Evolutionary conservation across 1,140 invertebrate genomes (phyloP).

Genomic region (Heterodera carotae): DNA sequence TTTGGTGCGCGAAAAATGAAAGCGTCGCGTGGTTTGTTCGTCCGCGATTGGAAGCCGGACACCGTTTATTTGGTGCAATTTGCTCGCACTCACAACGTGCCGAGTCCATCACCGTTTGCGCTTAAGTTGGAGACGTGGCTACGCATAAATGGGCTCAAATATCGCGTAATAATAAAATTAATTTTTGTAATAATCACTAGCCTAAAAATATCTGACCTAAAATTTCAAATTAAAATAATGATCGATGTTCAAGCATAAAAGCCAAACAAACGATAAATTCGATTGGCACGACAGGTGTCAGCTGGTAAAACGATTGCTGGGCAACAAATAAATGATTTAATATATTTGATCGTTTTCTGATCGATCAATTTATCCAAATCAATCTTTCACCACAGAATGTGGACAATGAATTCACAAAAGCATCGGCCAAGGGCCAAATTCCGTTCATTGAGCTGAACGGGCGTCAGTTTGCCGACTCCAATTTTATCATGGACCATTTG

Average conservation of each 20-base stretch:
- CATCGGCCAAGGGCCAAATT: conserved; percentile 73
- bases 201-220: neutral
- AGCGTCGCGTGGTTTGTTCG: conserved; percentile 29
- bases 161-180: conserved; percentile 17
- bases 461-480: conserved; percentile 85
- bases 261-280: too few species aligned
- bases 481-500: conserved; percentile 79
- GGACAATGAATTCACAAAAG: conserved; percentile 50
- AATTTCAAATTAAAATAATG: neutral
- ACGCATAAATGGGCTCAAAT: conserved; percentile 69
- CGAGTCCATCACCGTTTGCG: conserved; percentile 84
- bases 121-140: conserved; percentile 93
- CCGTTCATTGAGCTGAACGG: conserved; percentile 91
- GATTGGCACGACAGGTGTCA: too few species aligned
- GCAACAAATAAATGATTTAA: too few species aligned
- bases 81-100: conserved; percentile 77
- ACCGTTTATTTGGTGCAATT: conserved; percentile 91
- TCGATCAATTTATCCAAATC: neutral
- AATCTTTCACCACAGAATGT: conserved; percentile 52
- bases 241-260: neutral
- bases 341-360: too few species aligned
- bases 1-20: too few species aligned
- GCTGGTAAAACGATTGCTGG: too few species aligned
- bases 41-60: conserved; percentile 81
- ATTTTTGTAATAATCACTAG: too few species aligned